Evolutionary conservation across 2,113 vertebrate species (phyloP).

Genomic region (Paedocypris sp.): DNA sequence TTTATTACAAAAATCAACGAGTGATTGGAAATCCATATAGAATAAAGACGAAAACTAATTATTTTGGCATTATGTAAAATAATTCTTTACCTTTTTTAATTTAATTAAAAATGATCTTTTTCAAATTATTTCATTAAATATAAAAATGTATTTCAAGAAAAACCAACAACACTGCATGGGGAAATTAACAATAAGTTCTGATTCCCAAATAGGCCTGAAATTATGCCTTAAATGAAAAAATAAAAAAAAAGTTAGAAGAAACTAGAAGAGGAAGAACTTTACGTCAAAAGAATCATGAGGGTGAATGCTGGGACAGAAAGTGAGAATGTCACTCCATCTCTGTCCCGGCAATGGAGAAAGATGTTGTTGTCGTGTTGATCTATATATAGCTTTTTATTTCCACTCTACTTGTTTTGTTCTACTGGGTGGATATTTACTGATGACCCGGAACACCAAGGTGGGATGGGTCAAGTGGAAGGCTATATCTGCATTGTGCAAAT

Average conservation of each 20-base stretch:
- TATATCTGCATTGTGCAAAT: neutral
- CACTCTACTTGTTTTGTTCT: conserved; percentile 15
- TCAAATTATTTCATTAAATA: too few relatives aligned
- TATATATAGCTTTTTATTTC: conserved; percentile 51
- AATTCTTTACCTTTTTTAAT: too few relatives aligned
- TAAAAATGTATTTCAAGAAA: too few relatives aligned
- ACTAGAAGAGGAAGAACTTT: conserved; percentile 1
- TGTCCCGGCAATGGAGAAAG: conserved; percentile 32
- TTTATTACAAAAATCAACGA: too few relatives aligned
- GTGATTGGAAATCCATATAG: too few relatives aligned
- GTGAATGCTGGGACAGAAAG: neutral
- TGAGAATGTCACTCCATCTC: neutral
- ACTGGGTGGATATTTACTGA: conserved; percentile 14
- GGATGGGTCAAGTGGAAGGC: conserved; percentile 19
- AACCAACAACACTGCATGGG: too few relatives aligned
- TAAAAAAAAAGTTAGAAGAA: neutral
- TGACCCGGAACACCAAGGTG: conserved; percentile 34
- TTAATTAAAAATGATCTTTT: too few relatives aligned
- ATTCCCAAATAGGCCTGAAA: too few relatives aligned
- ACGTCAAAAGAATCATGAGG: conserved; percentile 9
- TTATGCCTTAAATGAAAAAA: neutral
- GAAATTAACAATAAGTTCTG: too few relatives aligned
- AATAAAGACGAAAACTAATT: too few relatives aligned
- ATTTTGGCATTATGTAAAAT: too few relatives aligned
- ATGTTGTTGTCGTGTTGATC: conserved; percentile 34